These are phyloP conservation scores for Drosophila malerkotliana DNA, from an alignment of 1,140 invertebrate species.

Conservation along the genomic window DNA sequence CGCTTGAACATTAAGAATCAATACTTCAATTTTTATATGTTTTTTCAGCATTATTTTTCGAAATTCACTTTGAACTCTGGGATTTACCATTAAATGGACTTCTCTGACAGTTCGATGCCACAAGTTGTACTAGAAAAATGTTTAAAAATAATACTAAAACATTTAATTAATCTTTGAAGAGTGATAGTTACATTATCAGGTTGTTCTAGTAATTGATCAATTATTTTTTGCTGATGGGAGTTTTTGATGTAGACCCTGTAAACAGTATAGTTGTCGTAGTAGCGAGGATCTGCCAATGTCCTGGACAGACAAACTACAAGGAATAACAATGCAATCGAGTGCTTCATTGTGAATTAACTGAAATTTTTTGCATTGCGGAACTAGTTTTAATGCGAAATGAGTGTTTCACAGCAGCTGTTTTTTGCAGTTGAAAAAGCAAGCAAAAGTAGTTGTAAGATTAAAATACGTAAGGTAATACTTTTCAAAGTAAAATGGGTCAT, in stretches of 20 bases:
- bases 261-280: constrained; percentile 51
- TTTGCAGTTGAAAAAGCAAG: no score
- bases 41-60: neutral
- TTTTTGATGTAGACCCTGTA: constrained; percentile 23
- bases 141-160: neutral
- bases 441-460: no score
- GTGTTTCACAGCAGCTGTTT: no score
- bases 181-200: constrained; percentile 15
- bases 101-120: constrained; percentile 25
- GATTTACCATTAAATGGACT: constrained; percentile 50
- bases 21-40: constrained; percentile 15
- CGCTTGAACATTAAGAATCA: constrained; percentile 56
- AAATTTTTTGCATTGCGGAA: no score
- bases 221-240: constrained; percentile 6
- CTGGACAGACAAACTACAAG: constrained; percentile 3
- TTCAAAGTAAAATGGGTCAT: no score
- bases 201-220: constrained; percentile 35
- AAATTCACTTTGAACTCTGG: constrained; percentile 15
- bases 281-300: constrained; percentile 4
- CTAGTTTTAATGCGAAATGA: no score
- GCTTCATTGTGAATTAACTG: constrained; percentile 28
- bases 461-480: no score
- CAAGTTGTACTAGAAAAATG: constrained; percentile 39
- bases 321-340: constrained; percentile 24
- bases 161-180: no score